A percentile compares a stretch with the other conserved stretches of the same genome.
Evolutionary conservation across 2,888 invertebrate species (phyloP).

Genomic region (Synergus umbraculus): DNA sequence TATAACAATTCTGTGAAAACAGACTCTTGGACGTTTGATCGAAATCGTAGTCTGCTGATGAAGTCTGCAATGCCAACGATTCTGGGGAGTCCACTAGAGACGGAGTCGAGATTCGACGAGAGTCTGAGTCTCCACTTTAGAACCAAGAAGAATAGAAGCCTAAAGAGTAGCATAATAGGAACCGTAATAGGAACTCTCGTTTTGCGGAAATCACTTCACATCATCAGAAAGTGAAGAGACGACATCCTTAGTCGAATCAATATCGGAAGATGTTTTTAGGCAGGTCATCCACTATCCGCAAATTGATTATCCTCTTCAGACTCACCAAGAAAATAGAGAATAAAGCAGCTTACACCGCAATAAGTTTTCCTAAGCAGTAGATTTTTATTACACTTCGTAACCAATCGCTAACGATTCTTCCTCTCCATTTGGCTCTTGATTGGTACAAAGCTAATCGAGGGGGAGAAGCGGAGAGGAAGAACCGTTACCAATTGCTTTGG

Average conservation of each 20-base stretch:
- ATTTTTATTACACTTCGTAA: no score
- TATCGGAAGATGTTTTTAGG: background rate
- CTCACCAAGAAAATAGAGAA: no score
- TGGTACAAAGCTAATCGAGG: no score
- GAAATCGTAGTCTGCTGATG: conserved; percentile 40
- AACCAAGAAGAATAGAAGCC: conserved; percentile 62
- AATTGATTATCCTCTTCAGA: background rate
- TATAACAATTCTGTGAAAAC: conserved; percentile 12
- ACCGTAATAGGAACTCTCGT: conserved; percentile 32
- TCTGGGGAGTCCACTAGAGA: conserved; percentile 56
- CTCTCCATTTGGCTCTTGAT: no score
- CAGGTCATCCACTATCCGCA: background rate
- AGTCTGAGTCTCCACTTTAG: conserved; percentile 63
- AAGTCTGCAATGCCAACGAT: conserved; percentile 19
- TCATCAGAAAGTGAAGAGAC: background rate
- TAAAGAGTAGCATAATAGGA: conserved; percentile 64
- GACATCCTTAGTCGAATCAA: background rate
- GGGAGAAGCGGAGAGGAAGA: no score
- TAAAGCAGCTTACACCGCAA: no score
- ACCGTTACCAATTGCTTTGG: no score
- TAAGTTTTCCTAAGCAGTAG: no score
- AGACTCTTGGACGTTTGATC: background rate
- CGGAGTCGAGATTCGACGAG: conserved; percentile 54
- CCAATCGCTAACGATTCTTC: no score
- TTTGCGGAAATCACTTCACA: conserved; percentile 31